Evolutionary conservation across 2,113 vertebrate genomes (phyloP).

Genomic region (Pseudorasbora parva): DNA sequence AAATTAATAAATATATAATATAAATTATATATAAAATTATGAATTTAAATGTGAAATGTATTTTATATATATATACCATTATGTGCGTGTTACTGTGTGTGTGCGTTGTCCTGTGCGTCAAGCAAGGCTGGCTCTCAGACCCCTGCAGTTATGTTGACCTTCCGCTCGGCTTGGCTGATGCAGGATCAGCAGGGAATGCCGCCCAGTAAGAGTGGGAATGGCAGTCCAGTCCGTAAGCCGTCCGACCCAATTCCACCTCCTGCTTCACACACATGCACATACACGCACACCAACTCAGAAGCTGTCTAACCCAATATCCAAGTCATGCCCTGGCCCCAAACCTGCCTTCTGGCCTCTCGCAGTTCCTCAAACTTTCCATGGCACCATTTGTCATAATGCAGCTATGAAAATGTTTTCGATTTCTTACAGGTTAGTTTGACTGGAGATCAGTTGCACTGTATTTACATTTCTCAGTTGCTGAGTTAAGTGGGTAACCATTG

Average conservation of each 20-base stretch:
- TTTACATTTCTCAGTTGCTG: not conserved
- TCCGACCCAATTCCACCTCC: slow-evolving; percentile 59
- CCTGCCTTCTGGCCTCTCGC: slow-evolving; percentile 25
- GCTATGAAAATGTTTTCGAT: not conserved
- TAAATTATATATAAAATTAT: too few species aligned
- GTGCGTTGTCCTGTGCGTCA: not conserved
- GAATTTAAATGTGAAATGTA: too few species aligned
- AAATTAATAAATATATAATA: too few species aligned
- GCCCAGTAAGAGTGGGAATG: slow-evolving; percentile 77
- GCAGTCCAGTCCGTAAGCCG: slow-evolving; percentile 57
- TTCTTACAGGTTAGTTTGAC: not conserved
- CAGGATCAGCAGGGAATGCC: slow-evolving; percentile 61
- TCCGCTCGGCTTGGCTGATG: slow-evolving; percentile 74
- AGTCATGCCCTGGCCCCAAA: slow-evolving; percentile 8
- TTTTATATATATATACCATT: too few species aligned
- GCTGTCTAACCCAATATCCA: slow-evolving; percentile 41
- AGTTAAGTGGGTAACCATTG: not conserved
- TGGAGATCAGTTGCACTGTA: not conserved
- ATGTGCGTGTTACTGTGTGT: not conserved
- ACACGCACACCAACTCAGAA: slow-evolving; percentile 20
- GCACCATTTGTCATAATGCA: slow-evolving; percentile 21
- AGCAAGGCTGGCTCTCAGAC: slow-evolving; percentile 53
- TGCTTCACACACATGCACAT: slow-evolving; percentile 31
- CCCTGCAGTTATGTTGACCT: slow-evolving; percentile 82
- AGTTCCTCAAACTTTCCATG: slow-evolving; percentile 14